These are phyloP conservation scores for Apodemus speciosus DNA, from an alignment of 2,113 vertebrate species.

Conservation along the genomic window DNA sequence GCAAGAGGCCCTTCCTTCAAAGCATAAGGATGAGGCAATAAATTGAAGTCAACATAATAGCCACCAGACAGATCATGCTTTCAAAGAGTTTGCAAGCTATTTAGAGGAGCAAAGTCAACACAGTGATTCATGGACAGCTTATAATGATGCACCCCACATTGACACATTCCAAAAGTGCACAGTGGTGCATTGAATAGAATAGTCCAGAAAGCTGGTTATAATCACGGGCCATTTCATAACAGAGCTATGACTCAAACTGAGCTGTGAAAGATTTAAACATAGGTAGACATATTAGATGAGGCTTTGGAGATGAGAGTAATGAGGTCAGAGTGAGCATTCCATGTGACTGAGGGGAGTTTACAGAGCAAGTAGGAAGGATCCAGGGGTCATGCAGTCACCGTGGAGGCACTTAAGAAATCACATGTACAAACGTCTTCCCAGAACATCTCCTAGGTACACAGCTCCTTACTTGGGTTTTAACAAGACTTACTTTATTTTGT, in stretches of 20 bases:
- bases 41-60: conserved; percentile 31
- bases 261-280: conserved; percentile 26
- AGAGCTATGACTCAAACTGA: conserved; percentile 34
- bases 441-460: not conserved
- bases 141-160: conserved; percentile 19
- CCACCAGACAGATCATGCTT: not conserved
- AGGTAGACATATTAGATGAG: conserved; percentile 22
- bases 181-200: conserved; percentile 18
- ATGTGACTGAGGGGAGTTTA: not conserved
- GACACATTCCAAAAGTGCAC: conserved; percentile 38
- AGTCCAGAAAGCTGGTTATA: conserved; percentile 27
- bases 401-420: not conserved
- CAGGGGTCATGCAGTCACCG: not conserved
- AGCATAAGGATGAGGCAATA: conserved; percentile 6
- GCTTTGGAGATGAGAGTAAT: not conserved
- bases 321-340: not conserved
- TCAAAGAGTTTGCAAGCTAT: conserved; percentile 50
- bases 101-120: conserved; percentile 51
- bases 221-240: conserved; percentile 35
- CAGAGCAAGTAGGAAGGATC: not conserved
- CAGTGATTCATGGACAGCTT: not conserved
- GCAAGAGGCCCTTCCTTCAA: conserved; percentile 10
- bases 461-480: not conserved
- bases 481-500: not conserved
- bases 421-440: not conserved